Conservation (phyloP, 2,113 vertebrate species). For the Dicentrarchus labrax region DNA sequence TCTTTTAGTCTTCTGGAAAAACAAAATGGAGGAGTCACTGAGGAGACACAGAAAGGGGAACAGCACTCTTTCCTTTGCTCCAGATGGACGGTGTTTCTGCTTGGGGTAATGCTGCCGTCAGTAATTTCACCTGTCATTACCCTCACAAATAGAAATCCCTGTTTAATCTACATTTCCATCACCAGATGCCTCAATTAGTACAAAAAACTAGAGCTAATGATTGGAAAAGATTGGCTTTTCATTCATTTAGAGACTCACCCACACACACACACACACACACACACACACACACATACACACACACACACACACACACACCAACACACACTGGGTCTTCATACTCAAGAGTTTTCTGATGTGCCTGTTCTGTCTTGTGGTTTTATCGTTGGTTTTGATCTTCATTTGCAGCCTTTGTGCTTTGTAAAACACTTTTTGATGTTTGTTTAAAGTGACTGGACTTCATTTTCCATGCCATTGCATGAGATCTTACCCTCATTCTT, state of each 20-base stretch:
- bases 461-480: constrained; percentile 13
- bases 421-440: constrained; percentile 48
- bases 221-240: constrained; percentile 47
- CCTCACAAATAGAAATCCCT: constrained; percentile 59
- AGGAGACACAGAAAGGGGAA: constrained; percentile 4
- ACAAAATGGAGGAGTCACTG: neutral
- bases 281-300: neutral
- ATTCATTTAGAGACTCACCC: constrained; percentile 15
- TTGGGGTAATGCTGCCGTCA: constrained; percentile 21
- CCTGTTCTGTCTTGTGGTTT: constrained; percentile 47
- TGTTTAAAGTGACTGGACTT: constrained; percentile 48
- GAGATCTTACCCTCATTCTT: constrained; percentile 11
- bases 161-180: constrained; percentile 58
- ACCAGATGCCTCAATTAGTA: constrained; percentile 18
- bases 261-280: neutral
- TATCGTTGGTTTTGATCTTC: constrained; percentile 40
- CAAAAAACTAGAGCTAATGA: constrained; percentile 50
- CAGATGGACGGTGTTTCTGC: constrained; percentile 14
- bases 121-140: constrained; percentile 77
- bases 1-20: constrained; percentile 15
- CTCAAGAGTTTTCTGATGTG: constrained; percentile 11
- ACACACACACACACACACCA: neutral
- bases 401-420: constrained; percentile 40
- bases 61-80: constrained; percentile 2
- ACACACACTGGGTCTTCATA: constrained; percentile 11